Percentiles rank a stretch among this genome's conserved stretches.
Conservation (phyloP, 2,797 vertebrate species). For the Discoglossus pictus region DNA sequence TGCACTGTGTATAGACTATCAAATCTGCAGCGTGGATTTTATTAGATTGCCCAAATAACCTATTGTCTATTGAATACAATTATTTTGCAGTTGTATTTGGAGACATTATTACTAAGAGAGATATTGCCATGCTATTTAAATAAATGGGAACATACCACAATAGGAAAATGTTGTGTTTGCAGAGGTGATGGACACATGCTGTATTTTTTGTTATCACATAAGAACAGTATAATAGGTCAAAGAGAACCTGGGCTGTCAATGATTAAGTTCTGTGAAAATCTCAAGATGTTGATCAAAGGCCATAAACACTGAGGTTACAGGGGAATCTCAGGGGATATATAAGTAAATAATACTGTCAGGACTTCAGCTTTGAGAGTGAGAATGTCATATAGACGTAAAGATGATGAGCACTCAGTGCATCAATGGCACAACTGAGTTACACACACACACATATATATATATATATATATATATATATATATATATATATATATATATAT, state of each 20-base stretch:
- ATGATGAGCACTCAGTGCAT: constrained; percentile 17
- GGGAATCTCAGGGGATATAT: constrained; percentile 6
- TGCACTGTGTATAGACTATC: constrained; percentile 15
- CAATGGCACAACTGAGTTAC: not conserved
- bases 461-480: too few species aligned
- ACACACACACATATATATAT: too few species aligned
- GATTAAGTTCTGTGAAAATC: constrained; percentile 28
- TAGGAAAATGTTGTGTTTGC: not conserved
- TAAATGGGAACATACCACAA: too few species aligned
- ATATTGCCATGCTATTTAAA: not conserved
- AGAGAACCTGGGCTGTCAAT: constrained; percentile 13
- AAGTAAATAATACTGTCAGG: not conserved
- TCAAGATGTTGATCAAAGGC: constrained; percentile 26
- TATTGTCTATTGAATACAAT: constrained; percentile 15
- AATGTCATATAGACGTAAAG: constrained; percentile 26
- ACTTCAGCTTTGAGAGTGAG: constrained; percentile 17
- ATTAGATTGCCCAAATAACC: constrained; percentile 6
- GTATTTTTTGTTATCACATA: constrained; percentile 27
- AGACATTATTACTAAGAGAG: constrained; percentile 16
- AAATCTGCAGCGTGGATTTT: constrained; percentile 12
- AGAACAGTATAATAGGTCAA: constrained; percentile 34
- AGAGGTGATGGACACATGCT: not conserved
- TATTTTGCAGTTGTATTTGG: too few species aligned
- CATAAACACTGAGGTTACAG: constrained; percentile 10
- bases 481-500: too few species aligned